These are phyloP conservation scores for Callipepla squamata DNA, from an alignment of 2,113 vertebrate genomes.

Conservation along the genomic window DNA sequence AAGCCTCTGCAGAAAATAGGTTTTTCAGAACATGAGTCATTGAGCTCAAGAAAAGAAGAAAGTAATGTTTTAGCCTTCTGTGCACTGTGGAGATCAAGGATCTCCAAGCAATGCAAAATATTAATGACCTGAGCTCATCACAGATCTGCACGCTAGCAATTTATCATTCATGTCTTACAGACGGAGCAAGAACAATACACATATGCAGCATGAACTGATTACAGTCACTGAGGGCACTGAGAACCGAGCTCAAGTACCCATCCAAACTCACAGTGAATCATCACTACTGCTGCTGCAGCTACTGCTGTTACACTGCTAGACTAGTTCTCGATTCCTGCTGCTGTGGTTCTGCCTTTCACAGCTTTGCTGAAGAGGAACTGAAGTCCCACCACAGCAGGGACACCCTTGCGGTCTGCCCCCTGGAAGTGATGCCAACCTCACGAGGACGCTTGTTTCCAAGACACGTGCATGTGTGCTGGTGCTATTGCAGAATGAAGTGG, in stretches of 20 bases:
- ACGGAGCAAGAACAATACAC: rapidly evolving
- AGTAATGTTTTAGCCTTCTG: neutral
- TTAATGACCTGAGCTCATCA: neutral
- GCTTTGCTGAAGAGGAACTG: neutral
- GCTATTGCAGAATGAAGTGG: neutral
- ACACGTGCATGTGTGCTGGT: neutral
- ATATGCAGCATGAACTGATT: neutral
- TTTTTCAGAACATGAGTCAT: slow-evolving; percentile 26
- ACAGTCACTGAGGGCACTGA: neutral
- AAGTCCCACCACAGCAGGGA: neutral
- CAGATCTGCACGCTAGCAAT: neutral
- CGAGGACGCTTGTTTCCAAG: neutral
- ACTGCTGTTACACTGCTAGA: neutral
- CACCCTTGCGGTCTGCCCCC: neutral
- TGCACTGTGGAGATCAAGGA: neutral
- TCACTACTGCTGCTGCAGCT: neutral
- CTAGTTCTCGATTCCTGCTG: neutral
- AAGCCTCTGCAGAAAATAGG: slow-evolving; percentile 44
- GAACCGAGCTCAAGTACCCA: neutral
- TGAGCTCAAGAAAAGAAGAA: slow-evolving; percentile 52
- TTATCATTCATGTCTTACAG: slow-evolving; percentile 1
- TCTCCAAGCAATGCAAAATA: slow-evolving; percentile 25
- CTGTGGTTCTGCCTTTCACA: neutral
- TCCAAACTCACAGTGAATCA: neutral
- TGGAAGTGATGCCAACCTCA: neutral